Percentiles rank a stretch among this genome's conserved stretches.
phyloP scores from a whole-genome alignment of 2,797 vertebrate species.

The Babyrousa celebensis region DNA sequence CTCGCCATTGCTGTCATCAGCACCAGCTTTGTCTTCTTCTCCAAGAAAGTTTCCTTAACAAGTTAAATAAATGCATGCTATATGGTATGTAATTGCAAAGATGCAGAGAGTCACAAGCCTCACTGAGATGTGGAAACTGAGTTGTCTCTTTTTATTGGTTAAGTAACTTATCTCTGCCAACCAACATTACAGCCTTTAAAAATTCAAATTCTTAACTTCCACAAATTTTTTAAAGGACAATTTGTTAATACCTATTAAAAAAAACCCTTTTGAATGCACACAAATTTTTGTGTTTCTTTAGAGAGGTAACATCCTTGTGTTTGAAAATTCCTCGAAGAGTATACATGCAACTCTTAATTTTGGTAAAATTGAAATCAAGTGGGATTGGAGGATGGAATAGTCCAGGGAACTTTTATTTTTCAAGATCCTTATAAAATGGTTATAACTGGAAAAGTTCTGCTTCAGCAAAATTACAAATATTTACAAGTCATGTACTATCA shows the following conservation, averaged over 20 bases:
- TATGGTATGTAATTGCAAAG: neutral
- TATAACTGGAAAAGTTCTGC: slow-evolving; percentile 22
- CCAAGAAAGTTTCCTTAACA: neutral
- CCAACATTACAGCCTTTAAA: neutral
- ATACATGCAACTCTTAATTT: neutral
- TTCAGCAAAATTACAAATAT: slow-evolving; percentile 42
- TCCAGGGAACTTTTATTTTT: slow-evolving; percentile 8
- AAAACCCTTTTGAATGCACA: neutral
- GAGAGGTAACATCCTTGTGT: neutral
- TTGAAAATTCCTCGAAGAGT: slow-evolving; percentile 39
- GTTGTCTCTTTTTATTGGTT: neutral
- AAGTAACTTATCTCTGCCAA: neutral
- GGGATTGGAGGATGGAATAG: neutral
- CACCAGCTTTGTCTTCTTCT: neutral
- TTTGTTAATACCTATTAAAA: neutral
- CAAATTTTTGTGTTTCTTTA: neutral
- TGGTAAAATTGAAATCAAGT: neutral
- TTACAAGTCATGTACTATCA: slow-evolving; percentile 17
- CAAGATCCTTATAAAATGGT: slow-evolving; percentile 19
- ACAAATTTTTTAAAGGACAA: neutral
- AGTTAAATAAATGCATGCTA: neutral
- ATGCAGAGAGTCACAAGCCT: neutral
- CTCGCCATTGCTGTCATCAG: neutral
- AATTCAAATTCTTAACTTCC: slow-evolving; percentile 16
- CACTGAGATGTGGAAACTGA: neutral